Percentiles rank a stretch among this genome's conserved stretches.
Evolutionary conservation across 2,888 invertebrate genomes (phyloP).

Genomic region (Harpalus rubripes): DNA sequence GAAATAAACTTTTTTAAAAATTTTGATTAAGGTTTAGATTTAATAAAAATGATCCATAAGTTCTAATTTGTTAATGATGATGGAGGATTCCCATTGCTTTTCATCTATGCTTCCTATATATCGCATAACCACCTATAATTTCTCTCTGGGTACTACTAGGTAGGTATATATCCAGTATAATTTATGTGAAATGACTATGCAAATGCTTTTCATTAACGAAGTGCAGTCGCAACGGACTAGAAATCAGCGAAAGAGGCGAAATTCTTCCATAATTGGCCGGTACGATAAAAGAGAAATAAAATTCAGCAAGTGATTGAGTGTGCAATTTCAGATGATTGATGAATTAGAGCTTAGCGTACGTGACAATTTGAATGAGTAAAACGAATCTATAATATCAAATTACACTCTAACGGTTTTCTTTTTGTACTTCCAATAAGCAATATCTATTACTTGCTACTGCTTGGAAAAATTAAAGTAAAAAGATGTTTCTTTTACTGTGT

Average conservation of each 20-base stretch:
- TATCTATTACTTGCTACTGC: too few relatives aligned
- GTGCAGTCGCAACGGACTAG: slow-evolving; percentile 21
- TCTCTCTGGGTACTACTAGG: slow-evolving; percentile 61
- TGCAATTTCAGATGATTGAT: slow-evolving; percentile 45
- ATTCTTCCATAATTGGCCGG: slow-evolving; percentile 71
- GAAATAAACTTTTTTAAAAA: too few relatives aligned
- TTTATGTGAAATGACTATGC: slow-evolving; percentile 69
- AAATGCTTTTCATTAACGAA: slow-evolving; percentile 66
- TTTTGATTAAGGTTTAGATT: too few relatives aligned
- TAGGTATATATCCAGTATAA: slow-evolving; percentile 68
- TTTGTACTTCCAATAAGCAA: not conserved
- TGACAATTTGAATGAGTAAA: slow-evolving; percentile 43
- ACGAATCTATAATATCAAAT: slow-evolving; percentile 13
- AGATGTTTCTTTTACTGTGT: too few relatives aligned
- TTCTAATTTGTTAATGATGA: too few relatives aligned
- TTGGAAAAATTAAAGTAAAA: too few relatives aligned
- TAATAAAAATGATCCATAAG: too few relatives aligned
- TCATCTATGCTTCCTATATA: slow-evolving; percentile 43
- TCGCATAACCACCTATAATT: slow-evolving; percentile 64
- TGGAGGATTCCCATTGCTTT: too few relatives aligned
- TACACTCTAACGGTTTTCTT: not conserved
- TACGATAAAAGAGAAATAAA: slow-evolving; percentile 68
- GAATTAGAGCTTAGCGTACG: slow-evolving; percentile 36
- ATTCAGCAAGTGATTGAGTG: slow-evolving; percentile 34
- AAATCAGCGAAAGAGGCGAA: slow-evolving; percentile 64